Percentiles rank a stretch among this genome's conserved stretches.
Conservation (phyloP, 2,797 vertebrate species). For the Lepilemur septentrionalis region DNA sequence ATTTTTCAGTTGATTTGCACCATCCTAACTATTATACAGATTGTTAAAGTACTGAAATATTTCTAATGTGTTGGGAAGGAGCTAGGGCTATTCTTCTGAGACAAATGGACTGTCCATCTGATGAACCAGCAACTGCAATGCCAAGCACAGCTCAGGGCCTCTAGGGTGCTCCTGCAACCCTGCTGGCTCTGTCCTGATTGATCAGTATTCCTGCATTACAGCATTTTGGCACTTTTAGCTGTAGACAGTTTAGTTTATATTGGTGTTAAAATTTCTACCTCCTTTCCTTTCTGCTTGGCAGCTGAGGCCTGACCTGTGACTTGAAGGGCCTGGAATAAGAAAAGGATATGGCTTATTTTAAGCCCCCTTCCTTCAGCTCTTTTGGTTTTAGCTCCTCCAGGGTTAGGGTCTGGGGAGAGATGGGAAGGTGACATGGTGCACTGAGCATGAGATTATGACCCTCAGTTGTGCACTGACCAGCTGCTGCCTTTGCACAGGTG, state of each 20-base stretch:
- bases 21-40: background rate
- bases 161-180: background rate
- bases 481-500: background rate
- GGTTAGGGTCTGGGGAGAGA: background rate
- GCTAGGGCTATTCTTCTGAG: background rate
- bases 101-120: background rate
- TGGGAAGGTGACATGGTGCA: accelerated
- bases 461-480: no score
- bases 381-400: background rate
- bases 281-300: background rate
- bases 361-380: background rate
- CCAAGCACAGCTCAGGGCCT: background rate
- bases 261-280: background rate
- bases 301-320: background rate
- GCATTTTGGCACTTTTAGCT: background rate
- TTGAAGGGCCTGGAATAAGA: background rate
- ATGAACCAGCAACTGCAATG: background rate
- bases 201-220: background rate
- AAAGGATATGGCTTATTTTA: background rate
- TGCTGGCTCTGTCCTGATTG: background rate
- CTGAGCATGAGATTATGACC: accelerated
- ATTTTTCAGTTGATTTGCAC: background rate
- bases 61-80: background rate
- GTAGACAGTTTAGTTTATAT: background rate
- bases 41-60: background rate